Base-by-base conservation (phyloP, 2,113 vertebrate species). In the Tragulus kanchil region DNA sequence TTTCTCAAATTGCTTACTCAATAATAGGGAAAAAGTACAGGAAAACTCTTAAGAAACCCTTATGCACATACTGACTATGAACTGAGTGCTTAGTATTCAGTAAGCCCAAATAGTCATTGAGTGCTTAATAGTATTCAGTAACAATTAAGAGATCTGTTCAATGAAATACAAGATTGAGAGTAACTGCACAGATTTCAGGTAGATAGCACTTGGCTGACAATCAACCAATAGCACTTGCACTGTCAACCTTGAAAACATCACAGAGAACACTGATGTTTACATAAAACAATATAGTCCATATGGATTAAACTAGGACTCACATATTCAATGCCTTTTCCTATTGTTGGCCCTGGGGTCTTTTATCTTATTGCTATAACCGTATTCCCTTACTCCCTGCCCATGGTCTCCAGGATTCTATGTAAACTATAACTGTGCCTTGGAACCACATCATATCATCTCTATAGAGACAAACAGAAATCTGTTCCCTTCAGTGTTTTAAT, bases 91-190 rank as follows among this genome's bases (percentile, higher is more conserved):
- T 90, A 92, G 73, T 96, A 84, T 86, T 89, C 84, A 69, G 69
- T 89, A 36, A 56, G 36, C 77, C 17, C 11, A 56, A 0, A 2
- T 77, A 62, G 64, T 67, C 56, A 71, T 1, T 83, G 50, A 91
- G 26, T 83, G 50, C 48, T 90, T 90, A 92, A 71, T 94, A 88
- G 81, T 96, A 90, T 90, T 86, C 87, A 81, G 62, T 89, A 95
- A 92, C 50, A 86, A 89, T 54, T 65, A 58, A 93, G 64, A 90
- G 54, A 89, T 50, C 14, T 16, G 77, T 67, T 94, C 95, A 85
- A n/a, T 78, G 61, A 52, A 93, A 93, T 82, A 54, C 62, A 71
- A 88, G 54, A 77, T 31, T 94, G 77, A 93, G 42, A 84, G 25
- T 87, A 59, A 87, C 31, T 16, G 28, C 16, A 64, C 15, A 28